Evolutionary conservation across 2,888 invertebrate genomes (phyloP).

Genomic region (Trissolcus brochymenae): DNA sequence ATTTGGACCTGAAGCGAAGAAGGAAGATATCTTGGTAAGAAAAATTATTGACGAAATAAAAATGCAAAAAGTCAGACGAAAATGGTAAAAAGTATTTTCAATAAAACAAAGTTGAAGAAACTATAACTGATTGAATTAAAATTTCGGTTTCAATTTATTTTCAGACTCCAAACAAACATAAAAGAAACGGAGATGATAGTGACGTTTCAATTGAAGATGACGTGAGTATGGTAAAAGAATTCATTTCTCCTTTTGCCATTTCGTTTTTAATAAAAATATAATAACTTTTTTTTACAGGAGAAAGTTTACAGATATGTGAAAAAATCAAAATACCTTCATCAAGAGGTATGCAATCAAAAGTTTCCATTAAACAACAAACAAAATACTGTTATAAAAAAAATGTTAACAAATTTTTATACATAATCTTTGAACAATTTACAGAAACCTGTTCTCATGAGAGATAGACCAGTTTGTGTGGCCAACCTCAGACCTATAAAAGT

Average conservation of each 20-base stretch:
- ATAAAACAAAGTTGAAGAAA: too few species aligned
- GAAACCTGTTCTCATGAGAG: not conserved
- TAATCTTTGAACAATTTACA: not conserved
- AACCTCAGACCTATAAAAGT: too few species aligned
- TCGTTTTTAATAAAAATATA: not conserved
- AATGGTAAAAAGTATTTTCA: not conserved
- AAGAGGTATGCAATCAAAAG: conserved; percentile 4
- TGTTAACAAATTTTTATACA: not conserved
- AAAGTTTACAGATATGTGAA: conserved; percentile 22
- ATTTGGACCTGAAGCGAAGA: conserved; percentile 47
- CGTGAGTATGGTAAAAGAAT: not conserved
- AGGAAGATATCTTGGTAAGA: conserved; percentile 36
- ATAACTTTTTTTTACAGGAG: conserved; percentile 17
- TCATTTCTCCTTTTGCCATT: not conserved
- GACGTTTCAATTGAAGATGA: conserved; percentile 12
- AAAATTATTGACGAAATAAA: not conserved
- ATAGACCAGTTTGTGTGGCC: not conserved
- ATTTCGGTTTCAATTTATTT: not conserved
- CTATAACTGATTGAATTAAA: too few species aligned
- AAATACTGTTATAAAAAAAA: too few species aligned
- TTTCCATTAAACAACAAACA: not conserved
- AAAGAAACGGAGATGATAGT: conserved; percentile 3
- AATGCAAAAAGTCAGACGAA: too few species aligned
- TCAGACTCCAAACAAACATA: not conserved
- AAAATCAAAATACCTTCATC: conserved; percentile 28